Evolutionary conservation across 2,888 invertebrate species (phyloP), one percentile per base, ranked within the genome.

Genomic region (Epistrophe grossulariae): DNA sequence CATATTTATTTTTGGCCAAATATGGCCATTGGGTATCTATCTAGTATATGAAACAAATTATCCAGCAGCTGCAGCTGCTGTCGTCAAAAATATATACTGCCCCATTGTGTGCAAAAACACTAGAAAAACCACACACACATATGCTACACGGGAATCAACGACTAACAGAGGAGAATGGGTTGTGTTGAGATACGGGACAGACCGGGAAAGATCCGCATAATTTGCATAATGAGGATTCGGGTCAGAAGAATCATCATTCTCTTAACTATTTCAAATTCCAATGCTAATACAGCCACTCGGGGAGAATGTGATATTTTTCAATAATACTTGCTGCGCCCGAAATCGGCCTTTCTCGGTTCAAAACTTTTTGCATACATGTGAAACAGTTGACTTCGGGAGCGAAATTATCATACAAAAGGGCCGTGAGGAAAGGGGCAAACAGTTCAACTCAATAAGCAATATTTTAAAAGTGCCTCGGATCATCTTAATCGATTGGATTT

Each of bases 171-270:
- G 24, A 24, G 24, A 43, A 62, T 62, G 62, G 60, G 52, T 24
- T 15, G 15, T 0, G 7, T 35, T 9, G 35, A 9, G 35, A 35
- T 6, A n/a, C 40, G 43, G 9, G 31, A 45, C 48, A 17, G 31
- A n/a, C 19, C 5, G 35, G 57, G 62, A 83, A 77, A 76, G 74
- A 84, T 84, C 74, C 84, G 84, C 79, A 84, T 79, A 79, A 84
- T 84, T 84, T 84, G 79, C 84, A 84, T 79, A 79, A 84, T 79
- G 79, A 84, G 74, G 70, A 79, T 84, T 84, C 74, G 79, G 84
- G 84, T 84, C 84, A 84, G 71, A 76, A 64, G 71, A 84, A 74
- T 76, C 74, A 71, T 76, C 74, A 84, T 76, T 79, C 84, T 79
- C 79, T 84, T 84, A 84, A 79, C 79, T 84, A 84, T 84, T 79